phyloP scores from a whole-genome alignment of 2,888 invertebrate species.

The Drosophila colorata region DNA sequence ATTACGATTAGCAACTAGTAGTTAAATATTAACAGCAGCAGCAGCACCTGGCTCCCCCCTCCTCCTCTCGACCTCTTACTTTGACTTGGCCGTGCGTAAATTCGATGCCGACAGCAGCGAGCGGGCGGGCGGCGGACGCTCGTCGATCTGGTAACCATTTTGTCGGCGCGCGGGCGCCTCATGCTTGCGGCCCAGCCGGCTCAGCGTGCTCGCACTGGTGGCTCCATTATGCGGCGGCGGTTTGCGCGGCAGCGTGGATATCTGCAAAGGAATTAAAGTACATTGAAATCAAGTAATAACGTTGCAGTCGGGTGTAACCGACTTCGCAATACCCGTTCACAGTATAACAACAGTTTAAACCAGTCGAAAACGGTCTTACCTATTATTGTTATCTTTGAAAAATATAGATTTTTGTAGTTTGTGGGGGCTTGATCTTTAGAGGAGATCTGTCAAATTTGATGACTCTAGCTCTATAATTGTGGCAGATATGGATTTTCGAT shows the following conservation, averaged over 20 bases:
- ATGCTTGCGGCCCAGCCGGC: conserved; percentile 75
- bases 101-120: conserved; percentile 83
- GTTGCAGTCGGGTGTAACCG: no score
- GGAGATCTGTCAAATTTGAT: no score
- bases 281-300: no score
- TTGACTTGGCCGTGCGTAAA: conserved; percentile 72
- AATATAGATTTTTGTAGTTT: no score
- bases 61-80: conserved; percentile 33
- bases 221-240: conserved; percentile 73
- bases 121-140: conserved; percentile 78
- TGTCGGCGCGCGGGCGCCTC: conserved; percentile 70
- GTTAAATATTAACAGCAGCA: conserved; percentile 55
- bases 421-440: no score
- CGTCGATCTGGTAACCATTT: conserved; percentile 80
- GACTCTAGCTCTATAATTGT: no score
- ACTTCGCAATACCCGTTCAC: no score
- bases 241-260: conserved; percentile 83
- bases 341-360: no score
- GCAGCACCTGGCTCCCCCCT: conserved; percentile 35
- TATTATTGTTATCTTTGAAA: no score
- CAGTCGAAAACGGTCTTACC: no score
- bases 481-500: no score
- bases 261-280: conserved; percentile 52
- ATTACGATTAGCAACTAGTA: conserved; percentile 59
- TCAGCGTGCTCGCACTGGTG: conserved; percentile 77